phyloP scores from a whole-genome alignment of 2,888 invertebrate genomes.

The Coleophora flavipennella region DNA sequence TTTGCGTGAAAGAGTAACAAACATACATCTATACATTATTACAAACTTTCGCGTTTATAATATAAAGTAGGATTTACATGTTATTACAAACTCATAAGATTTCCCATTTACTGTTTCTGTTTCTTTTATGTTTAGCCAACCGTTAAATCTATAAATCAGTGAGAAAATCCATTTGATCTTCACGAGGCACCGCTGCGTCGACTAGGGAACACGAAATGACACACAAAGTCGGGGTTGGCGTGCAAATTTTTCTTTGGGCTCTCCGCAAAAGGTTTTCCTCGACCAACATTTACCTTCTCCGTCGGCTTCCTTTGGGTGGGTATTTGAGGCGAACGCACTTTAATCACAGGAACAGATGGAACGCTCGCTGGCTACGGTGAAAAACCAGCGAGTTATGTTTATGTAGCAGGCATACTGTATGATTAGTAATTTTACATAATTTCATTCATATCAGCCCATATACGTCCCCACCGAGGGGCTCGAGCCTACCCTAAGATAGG shows the following conservation, averaged over 20 bases:
- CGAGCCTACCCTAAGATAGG: too few relatives aligned
- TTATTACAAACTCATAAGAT: too few relatives aligned
- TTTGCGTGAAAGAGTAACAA: too few relatives aligned
- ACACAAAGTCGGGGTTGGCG: conserved; percentile 29
- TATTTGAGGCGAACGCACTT: conserved; percentile 54
- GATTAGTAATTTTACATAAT: too few relatives aligned
- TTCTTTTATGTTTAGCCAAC: conserved; percentile 5
- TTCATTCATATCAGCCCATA: too few relatives aligned
- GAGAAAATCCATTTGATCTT: conserved; percentile 27
- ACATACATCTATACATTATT: too few relatives aligned
- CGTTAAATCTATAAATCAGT: conserved; percentile 8
- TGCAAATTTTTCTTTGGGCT: conserved; percentile 48
- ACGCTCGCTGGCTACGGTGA: conserved; percentile 20
- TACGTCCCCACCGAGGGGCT: too few relatives aligned
- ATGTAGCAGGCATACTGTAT: too few relatives aligned
- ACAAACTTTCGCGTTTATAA: too few relatives aligned
- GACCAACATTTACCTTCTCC: conserved; percentile 61
- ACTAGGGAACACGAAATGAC: conserved; percentile 28
- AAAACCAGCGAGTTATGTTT: too few relatives aligned
- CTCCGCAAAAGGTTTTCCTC: conserved; percentile 48
- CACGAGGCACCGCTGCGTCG: conserved; percentile 16
- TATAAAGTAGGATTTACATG: too few relatives aligned
- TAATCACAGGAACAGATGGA: conserved; percentile 63
- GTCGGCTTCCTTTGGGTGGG: conserved; percentile 31
- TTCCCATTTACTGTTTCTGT: too few relatives aligned